Conservation (phyloP, 1,140 invertebrate genomes). For the Xylocopa sonorina region DNA sequence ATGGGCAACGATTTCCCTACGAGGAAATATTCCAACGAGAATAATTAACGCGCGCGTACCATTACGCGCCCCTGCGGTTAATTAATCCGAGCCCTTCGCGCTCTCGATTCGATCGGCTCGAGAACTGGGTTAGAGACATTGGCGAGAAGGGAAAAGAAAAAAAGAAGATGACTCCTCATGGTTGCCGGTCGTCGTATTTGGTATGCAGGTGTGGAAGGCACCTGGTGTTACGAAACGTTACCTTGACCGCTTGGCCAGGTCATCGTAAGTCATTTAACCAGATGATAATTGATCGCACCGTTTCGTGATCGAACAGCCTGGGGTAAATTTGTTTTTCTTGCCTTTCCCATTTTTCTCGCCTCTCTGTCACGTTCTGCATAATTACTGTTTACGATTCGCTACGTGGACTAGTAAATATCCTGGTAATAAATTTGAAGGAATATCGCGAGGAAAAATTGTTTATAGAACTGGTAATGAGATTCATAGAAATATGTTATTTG, state of each 20-base stretch:
- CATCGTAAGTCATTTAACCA: slow-evolving; percentile 46
- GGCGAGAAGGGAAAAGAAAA: background rate
- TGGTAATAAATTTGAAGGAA: too few relatives aligned
- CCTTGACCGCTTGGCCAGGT: slow-evolving; percentile 61
- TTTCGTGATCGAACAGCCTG: background rate
- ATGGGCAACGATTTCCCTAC: background rate
- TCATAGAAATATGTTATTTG: too few relatives aligned
- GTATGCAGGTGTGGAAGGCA: slow-evolving; percentile 55
- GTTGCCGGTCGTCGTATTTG: slow-evolving; percentile 3
- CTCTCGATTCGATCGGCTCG: background rate
- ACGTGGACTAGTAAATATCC: too few relatives aligned
- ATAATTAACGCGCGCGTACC: too few relatives aligned
- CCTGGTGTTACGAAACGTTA: slow-evolving; percentile 55
- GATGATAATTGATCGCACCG: slow-evolving; percentile 11
- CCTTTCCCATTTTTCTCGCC: background rate
- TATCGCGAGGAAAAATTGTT: too few relatives aligned
- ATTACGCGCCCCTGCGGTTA: too few relatives aligned
- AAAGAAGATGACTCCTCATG: background rate
- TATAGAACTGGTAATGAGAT: too few relatives aligned
- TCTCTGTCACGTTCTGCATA: background rate
- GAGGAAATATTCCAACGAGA: background rate
- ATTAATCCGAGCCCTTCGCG: slow-evolving; percentile 2
- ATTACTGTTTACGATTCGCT: too few relatives aligned
- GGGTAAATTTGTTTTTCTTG: background rate
- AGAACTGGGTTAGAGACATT: slow-evolving; percentile 56